Percentiles rank a stretch among this genome's conserved stretches.
Evolutionary conservation across 2,113 vertebrate species (phyloP).

Genomic region (Hippocampus mohnikei): DNA sequence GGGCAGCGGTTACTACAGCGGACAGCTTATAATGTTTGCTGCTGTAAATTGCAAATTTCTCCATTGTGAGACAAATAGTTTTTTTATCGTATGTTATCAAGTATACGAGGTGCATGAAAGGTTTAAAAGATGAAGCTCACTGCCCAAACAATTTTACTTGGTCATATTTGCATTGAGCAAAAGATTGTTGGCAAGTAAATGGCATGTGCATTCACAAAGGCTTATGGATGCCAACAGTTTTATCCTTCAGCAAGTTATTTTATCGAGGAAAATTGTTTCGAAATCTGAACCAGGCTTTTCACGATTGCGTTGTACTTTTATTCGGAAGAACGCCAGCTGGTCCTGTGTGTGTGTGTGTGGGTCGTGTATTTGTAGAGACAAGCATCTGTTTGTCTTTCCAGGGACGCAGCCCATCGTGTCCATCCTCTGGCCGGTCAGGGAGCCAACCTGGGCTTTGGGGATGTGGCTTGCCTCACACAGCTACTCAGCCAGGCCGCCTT

Average conservation of each 20-base stretch:
- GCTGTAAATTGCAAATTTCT: too few relatives aligned
- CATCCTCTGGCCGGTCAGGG: conserved; percentile 96
- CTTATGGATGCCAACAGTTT: too few relatives aligned
- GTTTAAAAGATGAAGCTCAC: too few relatives aligned
- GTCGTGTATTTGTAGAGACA: conserved; percentile 15
- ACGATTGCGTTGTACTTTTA: neutral
- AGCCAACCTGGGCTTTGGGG: conserved; percentile 95
- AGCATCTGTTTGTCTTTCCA: conserved; percentile 57
- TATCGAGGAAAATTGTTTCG: neutral
- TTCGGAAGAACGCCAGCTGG: conserved; percentile 3
- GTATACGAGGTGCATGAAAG: too few relatives aligned
- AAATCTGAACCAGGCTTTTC: neutral
- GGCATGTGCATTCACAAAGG: too few relatives aligned
- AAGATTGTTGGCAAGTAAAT: too few relatives aligned
- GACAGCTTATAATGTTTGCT: too few relatives aligned
- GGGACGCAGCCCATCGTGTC: conserved; percentile 95
- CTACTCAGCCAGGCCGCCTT: conserved; percentile 88
- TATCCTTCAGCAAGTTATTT: neutral
- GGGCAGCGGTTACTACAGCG: too few relatives aligned
- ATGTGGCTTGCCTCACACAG: conserved; percentile 81
- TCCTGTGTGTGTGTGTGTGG: neutral
- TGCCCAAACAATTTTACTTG: too few relatives aligned
- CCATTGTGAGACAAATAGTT: too few relatives aligned
- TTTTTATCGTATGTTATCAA: too few relatives aligned
- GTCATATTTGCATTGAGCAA: too few relatives aligned